Conservation (phyloP, 2,888 invertebrate genomes). For the Tinea pellionella region DNA sequence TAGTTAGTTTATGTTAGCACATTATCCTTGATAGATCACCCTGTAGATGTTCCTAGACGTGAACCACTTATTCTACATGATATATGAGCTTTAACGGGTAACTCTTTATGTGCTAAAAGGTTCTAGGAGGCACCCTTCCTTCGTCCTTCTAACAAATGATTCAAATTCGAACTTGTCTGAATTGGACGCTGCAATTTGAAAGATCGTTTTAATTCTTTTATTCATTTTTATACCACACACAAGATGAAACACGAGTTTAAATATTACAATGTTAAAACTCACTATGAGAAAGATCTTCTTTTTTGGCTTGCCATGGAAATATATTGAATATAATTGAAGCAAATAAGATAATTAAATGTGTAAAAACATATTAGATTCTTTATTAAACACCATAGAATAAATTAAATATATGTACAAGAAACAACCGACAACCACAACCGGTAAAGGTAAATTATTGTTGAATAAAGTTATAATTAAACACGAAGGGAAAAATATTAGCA, state of each 20-base stretch:
- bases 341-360: not conserved
- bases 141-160: not conserved
- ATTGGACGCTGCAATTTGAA: too few relatives aligned
- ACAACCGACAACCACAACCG: not conserved
- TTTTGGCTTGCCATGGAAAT: too few relatives aligned
- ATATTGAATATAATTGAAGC: too few relatives aligned
- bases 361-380: not conserved
- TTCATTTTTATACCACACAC: too few relatives aligned
- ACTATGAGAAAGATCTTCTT: too few relatives aligned
- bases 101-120: slow-evolving; percentile 13
- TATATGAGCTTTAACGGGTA: slow-evolving; percentile 17
- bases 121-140: not conserved
- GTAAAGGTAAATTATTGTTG: not conserved
- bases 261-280: too few relatives aligned
- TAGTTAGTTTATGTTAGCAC: slow-evolving; percentile 8
- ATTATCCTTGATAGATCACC: slow-evolving; percentile 19
- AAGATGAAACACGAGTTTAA: too few relatives aligned
- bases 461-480: not conserved
- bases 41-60: slow-evolving; percentile 19
- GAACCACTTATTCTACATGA: slow-evolving; percentile 21
- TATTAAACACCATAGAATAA: not conserved
- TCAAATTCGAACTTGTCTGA: not conserved
- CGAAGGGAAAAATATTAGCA: not conserved
- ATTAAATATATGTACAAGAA: not conserved
- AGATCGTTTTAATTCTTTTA: too few relatives aligned